phyloP scores from a whole-genome alignment of 2,888 invertebrate species.

The Sphaerophoria taeniata region DNA sequence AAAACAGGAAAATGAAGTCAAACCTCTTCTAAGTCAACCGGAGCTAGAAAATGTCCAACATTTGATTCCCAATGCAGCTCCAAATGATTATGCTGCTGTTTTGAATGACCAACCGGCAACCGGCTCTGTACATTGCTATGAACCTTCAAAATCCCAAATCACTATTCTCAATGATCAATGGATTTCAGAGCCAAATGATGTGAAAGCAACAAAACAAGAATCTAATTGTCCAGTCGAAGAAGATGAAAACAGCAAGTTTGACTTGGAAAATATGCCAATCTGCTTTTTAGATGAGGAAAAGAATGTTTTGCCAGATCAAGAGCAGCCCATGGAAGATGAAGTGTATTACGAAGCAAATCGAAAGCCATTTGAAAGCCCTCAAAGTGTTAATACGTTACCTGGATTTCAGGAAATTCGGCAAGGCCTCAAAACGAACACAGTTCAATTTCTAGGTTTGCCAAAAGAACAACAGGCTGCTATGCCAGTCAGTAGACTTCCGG shows the following conservation, averaged over 20 bases:
- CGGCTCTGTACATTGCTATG: neutral
- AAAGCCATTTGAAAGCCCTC: neutral
- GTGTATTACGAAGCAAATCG: neutral
- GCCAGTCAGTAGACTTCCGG: neutral
- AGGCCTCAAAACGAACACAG: neutral
- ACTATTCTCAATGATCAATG: constrained; percentile 17
- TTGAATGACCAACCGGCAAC: neutral
- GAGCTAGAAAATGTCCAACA: neutral
- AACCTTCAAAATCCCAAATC: neutral
- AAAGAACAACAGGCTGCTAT: neutral
- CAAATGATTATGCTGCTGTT: neutral
- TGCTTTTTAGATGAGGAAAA: constrained; percentile 18
- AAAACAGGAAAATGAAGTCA: neutral
- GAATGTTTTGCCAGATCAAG: neutral
- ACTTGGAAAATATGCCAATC: constrained; percentile 11
- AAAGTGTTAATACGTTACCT: neutral
- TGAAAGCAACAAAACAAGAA: neutral
- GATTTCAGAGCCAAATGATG: constrained; percentile 8
- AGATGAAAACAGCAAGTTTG: neutral
- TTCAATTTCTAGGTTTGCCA: neutral
- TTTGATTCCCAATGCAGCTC: neutral
- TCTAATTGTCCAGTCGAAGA: too few species aligned
- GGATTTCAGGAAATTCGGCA: constrained; percentile 3
- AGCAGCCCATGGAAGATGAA: neutral
- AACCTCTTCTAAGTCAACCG: neutral